A percentile compares a stretch with the other conserved stretches of the same genome.
phyloP scores from a whole-genome alignment of 2,797 vertebrate genomes.

The Limosa lapponica region DNA sequence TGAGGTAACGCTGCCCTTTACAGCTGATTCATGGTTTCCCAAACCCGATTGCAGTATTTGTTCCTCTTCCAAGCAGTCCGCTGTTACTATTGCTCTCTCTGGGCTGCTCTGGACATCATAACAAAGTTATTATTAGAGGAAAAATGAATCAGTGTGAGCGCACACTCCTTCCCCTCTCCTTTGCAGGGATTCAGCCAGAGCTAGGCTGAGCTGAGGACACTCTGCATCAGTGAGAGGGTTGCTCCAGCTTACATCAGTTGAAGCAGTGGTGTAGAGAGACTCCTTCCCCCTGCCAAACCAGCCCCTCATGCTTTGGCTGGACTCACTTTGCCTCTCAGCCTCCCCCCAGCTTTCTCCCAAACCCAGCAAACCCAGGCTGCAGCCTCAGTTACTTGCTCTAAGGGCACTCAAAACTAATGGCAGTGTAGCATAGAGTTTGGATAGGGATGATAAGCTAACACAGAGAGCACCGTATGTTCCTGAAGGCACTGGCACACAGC shows the following conservation, averaged over 20 bases:
- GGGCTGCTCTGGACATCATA: constrained; percentile 13
- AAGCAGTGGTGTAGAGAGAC: background rate
- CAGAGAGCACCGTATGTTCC: fast-evolving
- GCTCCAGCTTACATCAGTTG: background rate
- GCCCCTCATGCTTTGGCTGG: background rate
- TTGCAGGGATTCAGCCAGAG: background rate
- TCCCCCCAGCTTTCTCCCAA: background rate
- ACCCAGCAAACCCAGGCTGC: background rate
- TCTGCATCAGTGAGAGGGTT: background rate
- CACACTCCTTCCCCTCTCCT: background rate
- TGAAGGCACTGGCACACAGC: background rate
- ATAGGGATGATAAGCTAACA: background rate
- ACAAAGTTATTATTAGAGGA: constrained; percentile 23
- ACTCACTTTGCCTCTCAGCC: background rate
- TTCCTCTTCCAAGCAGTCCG: constrained; percentile 26
- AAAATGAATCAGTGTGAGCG: background rate
- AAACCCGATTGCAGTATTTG: background rate
- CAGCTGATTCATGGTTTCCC: constrained; percentile 64
- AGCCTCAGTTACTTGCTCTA: background rate
- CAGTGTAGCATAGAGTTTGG: background rate
- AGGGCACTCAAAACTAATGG: background rate
- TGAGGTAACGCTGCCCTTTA: constrained; percentile 27
- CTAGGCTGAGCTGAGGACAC: background rate
- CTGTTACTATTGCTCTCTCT: constrained; percentile 31
- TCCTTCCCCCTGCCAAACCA: background rate